phyloP scores from a whole-genome alignment of 2,888 invertebrate species.

The Terebella lapidaria region DNA sequence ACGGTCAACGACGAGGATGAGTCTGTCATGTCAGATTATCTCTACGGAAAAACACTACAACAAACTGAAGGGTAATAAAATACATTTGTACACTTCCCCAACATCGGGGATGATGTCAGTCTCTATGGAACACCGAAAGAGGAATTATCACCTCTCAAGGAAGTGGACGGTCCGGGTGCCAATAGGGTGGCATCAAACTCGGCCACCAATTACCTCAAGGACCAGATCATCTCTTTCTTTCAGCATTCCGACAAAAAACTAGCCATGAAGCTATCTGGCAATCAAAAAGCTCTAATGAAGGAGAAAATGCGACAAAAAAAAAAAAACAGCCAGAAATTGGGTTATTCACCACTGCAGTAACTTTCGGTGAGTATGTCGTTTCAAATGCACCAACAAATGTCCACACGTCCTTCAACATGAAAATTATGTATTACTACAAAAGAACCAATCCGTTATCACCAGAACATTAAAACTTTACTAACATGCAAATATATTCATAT shows the following conservation, averaged over 20 bases:
- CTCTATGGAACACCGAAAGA: constrained; percentile 97
- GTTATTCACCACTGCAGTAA: constrained; percentile 99
- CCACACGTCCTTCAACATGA: no score
- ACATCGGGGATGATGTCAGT: constrained; percentile 80
- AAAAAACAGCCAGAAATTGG: constrained; percentile 97
- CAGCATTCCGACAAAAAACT: constrained; percentile 99
- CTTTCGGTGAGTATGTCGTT: constrained; percentile 87
- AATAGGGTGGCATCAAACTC: constrained; percentile 2
- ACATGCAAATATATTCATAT: no score
- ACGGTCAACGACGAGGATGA: constrained; percentile 35
- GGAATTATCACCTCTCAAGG: constrained; percentile 73
- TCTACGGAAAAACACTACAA: constrained; percentile 46
- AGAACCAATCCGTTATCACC: no score
- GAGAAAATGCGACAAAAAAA: constrained; percentile 95
- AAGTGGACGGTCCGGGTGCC: constrained; percentile 10
- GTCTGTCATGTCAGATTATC: constrained; percentile 42
- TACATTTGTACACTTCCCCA: background rate
- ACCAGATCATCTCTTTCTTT: constrained; percentile 64
- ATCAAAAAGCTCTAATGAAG: constrained; percentile 97
- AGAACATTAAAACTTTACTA: no score
- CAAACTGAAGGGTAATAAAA: constrained; percentile 23
- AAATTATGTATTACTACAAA: no score
- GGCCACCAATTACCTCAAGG: constrained; percentile 48
- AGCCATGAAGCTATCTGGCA: constrained; percentile 99
- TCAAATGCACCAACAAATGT: no score